Conservation (phyloP, 2,888 invertebrate genomes). For the Diaphora mendica region DNA sequence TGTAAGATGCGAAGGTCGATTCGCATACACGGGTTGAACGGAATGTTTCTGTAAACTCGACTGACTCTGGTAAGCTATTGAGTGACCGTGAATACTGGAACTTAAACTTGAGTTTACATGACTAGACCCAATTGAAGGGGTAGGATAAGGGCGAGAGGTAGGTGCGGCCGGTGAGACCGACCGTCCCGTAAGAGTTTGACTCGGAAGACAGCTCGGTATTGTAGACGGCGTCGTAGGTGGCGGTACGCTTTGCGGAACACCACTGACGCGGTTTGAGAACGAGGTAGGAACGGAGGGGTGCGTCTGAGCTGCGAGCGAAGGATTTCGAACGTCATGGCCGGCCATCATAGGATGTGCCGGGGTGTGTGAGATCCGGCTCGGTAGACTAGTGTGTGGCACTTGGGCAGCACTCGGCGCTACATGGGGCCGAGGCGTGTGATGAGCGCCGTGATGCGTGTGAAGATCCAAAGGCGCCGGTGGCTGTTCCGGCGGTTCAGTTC, state of each 20-base stretch:
- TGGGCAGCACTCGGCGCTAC: conserved; percentile 48
- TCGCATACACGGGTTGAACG: conserved; percentile 76
- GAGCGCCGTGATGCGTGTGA: conserved; percentile 74
- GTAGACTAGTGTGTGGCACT: conserved; percentile 67
- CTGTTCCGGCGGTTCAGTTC: conserved; percentile 70
- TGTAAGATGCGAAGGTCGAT: conserved; percentile 77
- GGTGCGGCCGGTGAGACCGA: conserved; percentile 73
- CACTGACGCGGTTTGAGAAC: conserved; percentile 71
- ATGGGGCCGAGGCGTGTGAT: conserved; percentile 65
- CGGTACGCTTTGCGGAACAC: conserved; percentile 65
- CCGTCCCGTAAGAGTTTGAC: conserved; percentile 72
- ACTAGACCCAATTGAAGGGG: conserved; percentile 83
- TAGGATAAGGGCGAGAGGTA: conserved; percentile 74
- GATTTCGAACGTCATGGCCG: conserved; percentile 72
- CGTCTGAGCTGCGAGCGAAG: conserved; percentile 57
- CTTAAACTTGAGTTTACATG: conserved; percentile 82
- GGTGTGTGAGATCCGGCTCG: conserved; percentile 67
- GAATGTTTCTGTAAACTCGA: conserved; percentile 84
- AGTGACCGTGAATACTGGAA: conserved; percentile 80
- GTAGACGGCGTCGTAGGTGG: conserved; percentile 70
- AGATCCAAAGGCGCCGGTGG: conserved; percentile 75
- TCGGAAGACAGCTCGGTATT: conserved; percentile 78
- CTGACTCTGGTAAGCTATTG: conserved; percentile 80
- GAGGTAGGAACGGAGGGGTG: conserved; percentile 78
- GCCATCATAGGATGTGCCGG: conserved; percentile 73